Conservation (phyloP, 2,797 vertebrate species). For the Columba guinea region DNA sequence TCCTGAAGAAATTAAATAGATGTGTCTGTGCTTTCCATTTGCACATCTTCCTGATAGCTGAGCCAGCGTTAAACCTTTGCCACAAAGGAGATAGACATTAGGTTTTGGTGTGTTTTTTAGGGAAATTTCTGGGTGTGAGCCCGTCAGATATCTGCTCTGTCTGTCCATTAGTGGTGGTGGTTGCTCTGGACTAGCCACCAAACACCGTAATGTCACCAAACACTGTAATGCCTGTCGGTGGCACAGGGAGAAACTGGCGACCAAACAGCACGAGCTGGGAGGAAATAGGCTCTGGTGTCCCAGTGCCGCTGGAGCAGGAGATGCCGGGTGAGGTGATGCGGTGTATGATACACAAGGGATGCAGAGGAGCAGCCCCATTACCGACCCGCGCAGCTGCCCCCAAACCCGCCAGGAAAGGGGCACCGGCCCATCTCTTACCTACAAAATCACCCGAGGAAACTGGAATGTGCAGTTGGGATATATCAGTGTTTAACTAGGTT, state of each 20-base stretch:
- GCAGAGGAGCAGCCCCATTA: background rate
- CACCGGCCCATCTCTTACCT: background rate
- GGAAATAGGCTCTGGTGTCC: background rate
- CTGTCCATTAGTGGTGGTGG: rapidly evolving
- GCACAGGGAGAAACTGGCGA: background rate
- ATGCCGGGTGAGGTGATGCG: no score
- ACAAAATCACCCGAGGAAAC: background rate
- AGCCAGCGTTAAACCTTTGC: background rate
- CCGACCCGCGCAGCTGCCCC: background rate
- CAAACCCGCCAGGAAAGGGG: background rate
- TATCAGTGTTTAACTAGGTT: background rate
- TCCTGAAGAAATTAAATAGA: background rate
- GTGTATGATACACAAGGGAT: no score
- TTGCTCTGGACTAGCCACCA: background rate
- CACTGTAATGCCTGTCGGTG: no score
- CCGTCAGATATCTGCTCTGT: background rate
- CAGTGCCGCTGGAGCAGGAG: no score
- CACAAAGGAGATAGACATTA: background rate
- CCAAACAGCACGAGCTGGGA: background rate
- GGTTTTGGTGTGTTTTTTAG: background rate
- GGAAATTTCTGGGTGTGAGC: background rate
- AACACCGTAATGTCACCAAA: background rate
- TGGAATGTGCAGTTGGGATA: background rate
- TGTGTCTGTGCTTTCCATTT: background rate
- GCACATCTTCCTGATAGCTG: background rate